Conservation (phyloP, 1,140 invertebrate genomes). For the Eulimnadia texana region DNA sequence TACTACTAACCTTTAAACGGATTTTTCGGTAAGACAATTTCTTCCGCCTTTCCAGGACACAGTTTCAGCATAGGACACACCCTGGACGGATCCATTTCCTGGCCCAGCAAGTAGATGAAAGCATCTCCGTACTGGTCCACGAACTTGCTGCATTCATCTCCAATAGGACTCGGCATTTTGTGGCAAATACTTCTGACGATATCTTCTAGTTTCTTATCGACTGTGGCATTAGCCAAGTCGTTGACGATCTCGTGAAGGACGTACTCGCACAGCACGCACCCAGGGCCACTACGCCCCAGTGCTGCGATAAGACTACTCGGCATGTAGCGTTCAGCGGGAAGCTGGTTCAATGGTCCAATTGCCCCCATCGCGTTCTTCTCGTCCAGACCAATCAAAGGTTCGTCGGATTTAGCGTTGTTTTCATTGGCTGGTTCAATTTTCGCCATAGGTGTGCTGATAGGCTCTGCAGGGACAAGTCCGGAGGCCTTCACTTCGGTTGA, state of each 20-base stretch:
- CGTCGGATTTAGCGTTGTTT: conserved; percentile 8
- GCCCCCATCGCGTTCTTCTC: conserved; percentile 19
- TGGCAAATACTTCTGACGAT: conserved; percentile 49
- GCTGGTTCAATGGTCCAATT: conserved; percentile 28
- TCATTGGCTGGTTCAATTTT: conserved; percentile 18
- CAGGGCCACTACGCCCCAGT: conserved; percentile 24
- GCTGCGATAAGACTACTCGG: conserved; percentile 10
- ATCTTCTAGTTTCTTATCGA: conserved; percentile 38
- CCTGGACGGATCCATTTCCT: conserved; percentile 60
- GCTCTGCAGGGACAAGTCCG: not conserved
- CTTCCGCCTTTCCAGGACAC: conserved; percentile 35
- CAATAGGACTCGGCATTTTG: conserved; percentile 45
- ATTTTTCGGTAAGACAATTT: conserved; percentile 27
- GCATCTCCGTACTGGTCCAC: conserved; percentile 57
- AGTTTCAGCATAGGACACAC: conserved; percentile 43
- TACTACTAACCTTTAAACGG: conserved; percentile 18
- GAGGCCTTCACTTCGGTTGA: not conserved
- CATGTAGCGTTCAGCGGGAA: conserved; percentile 7
- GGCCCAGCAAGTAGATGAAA: conserved; percentile 57
- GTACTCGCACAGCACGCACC: conserved; percentile 67
- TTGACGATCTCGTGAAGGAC: conserved; percentile 62
- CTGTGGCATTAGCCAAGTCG: conserved; percentile 46
- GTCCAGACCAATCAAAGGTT: conserved; percentile 20
- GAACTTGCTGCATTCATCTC: conserved; percentile 52
- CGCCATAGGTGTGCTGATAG: not conserved